Percentiles rank a stretch among this genome's conserved stretches.
These are phyloP conservation scores for Colletes gigas DNA, from an alignment of 1,140 invertebrate genomes.

Conservation along the genomic window DNA sequence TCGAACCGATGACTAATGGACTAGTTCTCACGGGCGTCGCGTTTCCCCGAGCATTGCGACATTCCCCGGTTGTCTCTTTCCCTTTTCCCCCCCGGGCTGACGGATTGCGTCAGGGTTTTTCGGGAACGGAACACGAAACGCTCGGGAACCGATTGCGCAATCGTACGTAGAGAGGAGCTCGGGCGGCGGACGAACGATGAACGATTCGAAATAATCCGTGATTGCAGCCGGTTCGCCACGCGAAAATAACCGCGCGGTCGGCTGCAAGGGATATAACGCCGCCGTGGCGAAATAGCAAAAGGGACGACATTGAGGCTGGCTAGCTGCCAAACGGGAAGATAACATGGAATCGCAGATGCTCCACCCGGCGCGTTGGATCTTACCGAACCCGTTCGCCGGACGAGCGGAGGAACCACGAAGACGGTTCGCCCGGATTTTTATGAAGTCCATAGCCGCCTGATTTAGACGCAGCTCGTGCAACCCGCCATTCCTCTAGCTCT, in stretches of 20 bases:
- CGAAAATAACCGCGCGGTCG: slow-evolving; percentile 59
- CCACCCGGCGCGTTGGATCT: background rate
- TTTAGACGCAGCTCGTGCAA: slow-evolving; percentile 55
- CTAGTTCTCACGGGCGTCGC: slow-evolving; percentile 41
- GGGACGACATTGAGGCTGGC: slow-evolving; percentile 60
- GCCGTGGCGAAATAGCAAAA: slow-evolving; percentile 58
- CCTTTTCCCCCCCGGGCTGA: background rate
- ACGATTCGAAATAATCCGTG: slow-evolving; percentile 55
- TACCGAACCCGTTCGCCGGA: background rate
- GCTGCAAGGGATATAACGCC: slow-evolving; percentile 57
- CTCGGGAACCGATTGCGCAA: slow-evolving; percentile 44
- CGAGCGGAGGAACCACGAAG: background rate
- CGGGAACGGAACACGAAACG: background rate
- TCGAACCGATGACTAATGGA: slow-evolving; percentile 29
- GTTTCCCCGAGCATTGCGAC: slow-evolving; percentile 2
- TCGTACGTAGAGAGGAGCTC: background rate
- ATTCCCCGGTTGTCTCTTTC: background rate
- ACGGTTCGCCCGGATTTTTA: slow-evolving; percentile 47
- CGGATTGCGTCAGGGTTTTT: slow-evolving; percentile 39
- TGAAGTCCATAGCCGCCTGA: slow-evolving; percentile 53
- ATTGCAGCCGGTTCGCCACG: slow-evolving; percentile 42
- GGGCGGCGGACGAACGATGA: background rate
- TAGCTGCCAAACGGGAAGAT: slow-evolving; percentile 63
- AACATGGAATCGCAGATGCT: slow-evolving; percentile 59
- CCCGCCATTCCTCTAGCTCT: background rate